Evolutionary conservation across 2,797 vertebrate species (phyloP), one percentile per base, ranked within the genome.

Genomic region (Threskiornis aethiopicus): DNA sequence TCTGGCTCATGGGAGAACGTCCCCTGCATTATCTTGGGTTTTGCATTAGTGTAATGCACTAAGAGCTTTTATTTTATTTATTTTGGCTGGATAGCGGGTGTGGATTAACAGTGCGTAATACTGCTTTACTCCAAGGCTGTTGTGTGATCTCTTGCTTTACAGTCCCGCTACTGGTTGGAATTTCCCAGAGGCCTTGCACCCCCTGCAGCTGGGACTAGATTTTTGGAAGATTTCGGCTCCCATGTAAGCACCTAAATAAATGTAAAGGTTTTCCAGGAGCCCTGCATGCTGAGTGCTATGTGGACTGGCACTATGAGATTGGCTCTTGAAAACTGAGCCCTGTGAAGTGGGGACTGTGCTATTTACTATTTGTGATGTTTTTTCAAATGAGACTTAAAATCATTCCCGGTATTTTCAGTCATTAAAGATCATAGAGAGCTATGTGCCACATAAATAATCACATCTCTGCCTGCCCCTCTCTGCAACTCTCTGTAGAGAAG

Each of bases 31-130:
- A 90, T 82, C 90, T 55, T 25, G 69, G 84, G 75, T 57, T 92
- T 87, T 93, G 95, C 86, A 78, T 87, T 80, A 89, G 44, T 39
- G 65, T 80, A 92, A 92, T 71, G 37, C 61, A 71, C 71, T 81
- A 62, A 92, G 81, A 93, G 84, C 90, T 94, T 92, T 84, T 89
- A 80, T 85, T 90, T 90, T 90, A 61, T 92, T 89, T 93, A 89
- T 92, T 92, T 92, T 93, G 87, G 61, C 78, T 92, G 64, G 61
- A 37, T n/a, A 73, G 67, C 25, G 57, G 86, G 81, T 73, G 86
- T 91, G 88, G 90, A 96, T 96, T 93, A 97, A 82, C 92, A 76
- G 61, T 25, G 51, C 46, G 35, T 75, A 89, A 87, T 37, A 91
- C 71, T 75, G 90, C 62, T 92, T 93, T 82, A 80, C 41, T 80